Percentiles rank a stretch among this genome's conserved stretches.
phyloP scores from a whole-genome alignment of 2,888 invertebrate genomes.

The Melanostoma mellinum region DNA sequence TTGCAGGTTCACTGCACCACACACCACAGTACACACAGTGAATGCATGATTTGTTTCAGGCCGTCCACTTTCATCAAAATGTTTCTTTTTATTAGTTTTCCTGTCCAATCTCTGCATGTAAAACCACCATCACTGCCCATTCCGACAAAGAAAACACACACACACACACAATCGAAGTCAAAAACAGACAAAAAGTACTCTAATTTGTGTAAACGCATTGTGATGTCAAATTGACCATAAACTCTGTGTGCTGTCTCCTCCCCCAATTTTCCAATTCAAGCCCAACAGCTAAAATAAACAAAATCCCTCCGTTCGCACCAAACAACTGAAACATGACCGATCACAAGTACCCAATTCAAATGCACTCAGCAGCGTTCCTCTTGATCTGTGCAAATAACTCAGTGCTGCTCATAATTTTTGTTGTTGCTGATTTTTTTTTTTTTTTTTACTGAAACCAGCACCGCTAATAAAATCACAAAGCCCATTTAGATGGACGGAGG shows the following conservation, averaged over 20 bases:
- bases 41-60: too few species aligned
- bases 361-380: conserved; percentile 18
- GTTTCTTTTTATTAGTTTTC: too few species aligned
- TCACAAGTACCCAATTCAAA: conserved; percentile 27
- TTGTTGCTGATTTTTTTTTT: too few species aligned
- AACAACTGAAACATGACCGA: conserved; percentile 43
- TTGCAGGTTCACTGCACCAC: too few species aligned
- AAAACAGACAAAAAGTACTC: too few species aligned
- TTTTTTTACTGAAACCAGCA: not conserved
- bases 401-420: conserved; percentile 29
- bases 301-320: conserved; percentile 30
- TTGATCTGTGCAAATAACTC: conserved; percentile 51
- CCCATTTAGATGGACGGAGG: conserved; percentile 19
- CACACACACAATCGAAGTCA: too few species aligned
- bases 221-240: conserved; percentile 63
- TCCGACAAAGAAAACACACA: too few species aligned
- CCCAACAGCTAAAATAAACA: conserved; percentile 7
- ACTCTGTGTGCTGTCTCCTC: not conserved
- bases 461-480: conserved; percentile 32
- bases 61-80: too few species aligned
- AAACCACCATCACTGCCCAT: too few species aligned
- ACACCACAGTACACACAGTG: too few species aligned
- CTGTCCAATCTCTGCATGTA: too few species aligned
- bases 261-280: conserved; percentile 3
- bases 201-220: conserved; percentile 37